Base-by-base conservation (phyloP, 2,113 vertebrate species). In the Syngnathus scovelli region DNA sequence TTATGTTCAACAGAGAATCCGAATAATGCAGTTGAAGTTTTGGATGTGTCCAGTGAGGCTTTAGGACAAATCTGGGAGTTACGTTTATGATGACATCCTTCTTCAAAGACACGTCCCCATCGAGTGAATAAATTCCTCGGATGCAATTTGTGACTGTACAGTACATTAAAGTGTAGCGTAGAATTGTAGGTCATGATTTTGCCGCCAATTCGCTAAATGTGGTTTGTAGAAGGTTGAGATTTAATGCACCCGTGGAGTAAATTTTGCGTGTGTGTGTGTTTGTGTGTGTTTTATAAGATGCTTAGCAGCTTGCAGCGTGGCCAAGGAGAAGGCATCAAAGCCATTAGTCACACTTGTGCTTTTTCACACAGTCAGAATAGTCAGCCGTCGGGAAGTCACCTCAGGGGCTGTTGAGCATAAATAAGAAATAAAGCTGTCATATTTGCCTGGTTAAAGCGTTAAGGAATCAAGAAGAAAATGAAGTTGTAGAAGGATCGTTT, bases 341-440 rank as follows among this genome's bases (percentile, higher is more conserved):
- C 56, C 23, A 63, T 80, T 72, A 52, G 49, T 70, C 33, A 39
- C 21, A 39, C 49, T 63, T 63, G 62, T 58, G 19, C 3, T 44
- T 2, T 51, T 68, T 36, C 44, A 38, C 64, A 60, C 54, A 19
- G 49, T 78, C 70, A 66, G 56, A 76, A 48, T 37, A 23, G 44
- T 61, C 49, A 52, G 23, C 46, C 51, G 13, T 56, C 7, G 15
- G 9, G 48, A 55, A 36, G 23, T 33, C 63, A 12, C 59, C 59
- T 5, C 10, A 18, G 38, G 37, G 59, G 38, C 38, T 4, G 38
- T 61, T 16, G 41, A 7, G 41, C 21, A 46, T 61, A 41, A 61
- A 61, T 61, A 61, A 41, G 38, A 15, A 61, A 39, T 43, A 43
- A 43, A 62, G 15, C 61, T 62, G 61, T 62, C 61, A 62, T 41